phyloP scores from a whole-genome alignment of 1,140 invertebrate genomes.

The Brachionus manjavacas region DNA sequence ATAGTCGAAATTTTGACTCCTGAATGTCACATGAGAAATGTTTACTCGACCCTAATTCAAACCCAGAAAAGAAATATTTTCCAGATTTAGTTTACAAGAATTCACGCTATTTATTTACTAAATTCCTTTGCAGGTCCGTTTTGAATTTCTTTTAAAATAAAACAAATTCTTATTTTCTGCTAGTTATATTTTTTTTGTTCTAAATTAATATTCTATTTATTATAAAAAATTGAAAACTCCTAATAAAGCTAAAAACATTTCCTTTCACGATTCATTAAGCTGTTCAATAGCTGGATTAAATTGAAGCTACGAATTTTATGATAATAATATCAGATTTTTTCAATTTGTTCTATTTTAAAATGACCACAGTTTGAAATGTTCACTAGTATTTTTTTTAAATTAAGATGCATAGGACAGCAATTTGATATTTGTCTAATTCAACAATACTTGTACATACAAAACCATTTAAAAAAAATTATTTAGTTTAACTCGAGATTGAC shows the following conservation, averaged over 20 bases:
- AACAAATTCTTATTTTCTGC: neutral
- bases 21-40: neutral
- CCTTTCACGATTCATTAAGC: neutral
- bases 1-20: neutral
- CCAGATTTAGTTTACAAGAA: neutral
- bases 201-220: neutral
- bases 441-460: neutral
- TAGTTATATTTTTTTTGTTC: too few relatives aligned
- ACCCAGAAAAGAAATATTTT: neutral
- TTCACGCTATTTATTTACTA: neutral
- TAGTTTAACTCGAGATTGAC: neutral
- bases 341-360: neutral
- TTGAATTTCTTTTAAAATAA: neutral
- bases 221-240: too few relatives aligned
- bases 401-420: neutral
- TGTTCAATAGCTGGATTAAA: neutral
- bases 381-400: neutral
- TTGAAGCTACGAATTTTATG: neutral
- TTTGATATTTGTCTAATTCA: conserved; percentile 5
- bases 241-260: neutral
- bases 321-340: neutral
- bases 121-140: neutral
- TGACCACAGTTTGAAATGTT: neutral
- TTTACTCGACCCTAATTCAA: neutral
- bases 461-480: neutral